These are phyloP conservation scores for Lepidochitona cinerea DNA, from an alignment of 2,888 invertebrate genomes.

Conservation along the genomic window DNA sequence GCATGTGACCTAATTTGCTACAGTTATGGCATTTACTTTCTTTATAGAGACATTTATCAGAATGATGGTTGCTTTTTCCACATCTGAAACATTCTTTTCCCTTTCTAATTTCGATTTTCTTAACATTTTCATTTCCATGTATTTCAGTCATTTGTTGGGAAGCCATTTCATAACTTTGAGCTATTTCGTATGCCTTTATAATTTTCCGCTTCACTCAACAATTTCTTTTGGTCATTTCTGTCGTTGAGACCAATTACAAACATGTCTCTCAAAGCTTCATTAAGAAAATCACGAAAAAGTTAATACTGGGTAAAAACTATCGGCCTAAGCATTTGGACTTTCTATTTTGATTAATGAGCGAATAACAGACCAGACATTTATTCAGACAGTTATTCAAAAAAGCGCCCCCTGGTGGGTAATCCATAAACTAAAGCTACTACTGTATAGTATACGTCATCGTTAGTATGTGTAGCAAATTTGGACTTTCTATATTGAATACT, in stretches of 20 bases:
- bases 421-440: too few relatives aligned
- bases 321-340: too few relatives aligned
- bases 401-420: too few relatives aligned
- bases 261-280: constrained; percentile 1
- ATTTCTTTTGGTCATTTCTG: neutral
- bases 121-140: neutral
- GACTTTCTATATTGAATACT: too few relatives aligned
- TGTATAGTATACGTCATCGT: too few relatives aligned
- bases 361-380: too few relatives aligned
- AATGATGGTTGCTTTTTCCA: neutral
- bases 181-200: neutral
- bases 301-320: too few relatives aligned
- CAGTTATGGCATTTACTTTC: neutral
- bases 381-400: too few relatives aligned
- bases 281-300: neutral
- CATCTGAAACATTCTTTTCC: neutral
- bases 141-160: neutral
- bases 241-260: constrained; percentile 4
- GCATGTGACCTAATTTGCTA: neutral
- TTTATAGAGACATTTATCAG: neutral
- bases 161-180: neutral
- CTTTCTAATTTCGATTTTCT: neutral
- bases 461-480: too few relatives aligned
- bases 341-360: too few relatives aligned
- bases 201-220: neutral